A percentile compares a stretch with the other conserved stretches of the same genome.
These are phyloP conservation scores for Drosophila asahinai DNA, from an alignment of 1,140 invertebrate genomes.

Conservation along the genomic window DNA sequence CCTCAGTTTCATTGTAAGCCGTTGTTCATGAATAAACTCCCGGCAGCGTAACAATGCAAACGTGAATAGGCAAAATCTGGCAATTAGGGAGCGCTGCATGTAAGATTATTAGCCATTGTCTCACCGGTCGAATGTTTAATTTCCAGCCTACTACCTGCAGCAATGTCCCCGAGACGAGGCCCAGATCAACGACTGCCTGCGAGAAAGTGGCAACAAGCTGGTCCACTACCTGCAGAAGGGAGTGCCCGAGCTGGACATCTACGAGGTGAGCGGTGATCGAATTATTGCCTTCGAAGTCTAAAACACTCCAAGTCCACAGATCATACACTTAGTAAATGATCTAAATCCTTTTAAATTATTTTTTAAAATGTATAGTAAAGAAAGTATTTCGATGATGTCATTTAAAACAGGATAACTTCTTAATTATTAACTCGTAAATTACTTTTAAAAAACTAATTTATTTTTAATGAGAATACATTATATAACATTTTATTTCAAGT, in stretches of 20 bases:
- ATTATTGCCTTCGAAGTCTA: too few species aligned
- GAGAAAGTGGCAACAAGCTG: slow-evolving; percentile 90
- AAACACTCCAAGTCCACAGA: too few species aligned
- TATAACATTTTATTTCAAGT: too few species aligned
- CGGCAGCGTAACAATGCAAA: slow-evolving; percentile 32
- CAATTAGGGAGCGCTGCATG: slow-evolving; percentile 34
- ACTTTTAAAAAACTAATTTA: too few species aligned
- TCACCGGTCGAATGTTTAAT: slow-evolving; percentile 7
- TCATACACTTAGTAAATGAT: too few species aligned
- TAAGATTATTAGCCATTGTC: slow-evolving; percentile 11
- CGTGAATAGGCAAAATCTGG: slow-evolving; percentile 21
- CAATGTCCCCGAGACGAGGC: slow-evolving; percentile 89
- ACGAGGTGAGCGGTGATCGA: slow-evolving; percentile 85
- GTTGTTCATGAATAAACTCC: slow-evolving; percentile 1
- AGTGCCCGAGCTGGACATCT: slow-evolving; percentile 88
- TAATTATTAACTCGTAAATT: too few species aligned
- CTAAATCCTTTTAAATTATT: too few species aligned
- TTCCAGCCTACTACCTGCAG: slow-evolving; percentile 88
- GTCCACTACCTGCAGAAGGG: slow-evolving; percentile 89
- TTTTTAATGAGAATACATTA: too few species aligned
- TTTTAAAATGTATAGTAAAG: too few species aligned
- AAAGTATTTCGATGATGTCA: too few species aligned
- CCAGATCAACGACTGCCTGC: slow-evolving; percentile 90
- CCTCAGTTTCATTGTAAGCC: slow-evolving; percentile 33
- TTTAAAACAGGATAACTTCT: too few species aligned